These are phyloP conservation scores for Clistopyga incitator DNA, from an alignment of 2,888 invertebrate genomes.

Conservation along the genomic window DNA sequence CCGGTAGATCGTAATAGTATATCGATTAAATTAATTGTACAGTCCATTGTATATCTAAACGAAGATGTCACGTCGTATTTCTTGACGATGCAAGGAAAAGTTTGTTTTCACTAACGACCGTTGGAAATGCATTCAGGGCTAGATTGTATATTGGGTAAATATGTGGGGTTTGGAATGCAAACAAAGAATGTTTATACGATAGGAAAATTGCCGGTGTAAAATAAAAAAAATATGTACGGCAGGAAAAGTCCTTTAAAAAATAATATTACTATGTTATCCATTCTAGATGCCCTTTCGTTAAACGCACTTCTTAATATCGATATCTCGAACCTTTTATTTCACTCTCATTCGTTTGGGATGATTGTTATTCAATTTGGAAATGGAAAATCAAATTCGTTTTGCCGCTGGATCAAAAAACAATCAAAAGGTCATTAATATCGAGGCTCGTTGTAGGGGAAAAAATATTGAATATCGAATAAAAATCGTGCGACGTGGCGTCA, in stretches of 20 bases:
- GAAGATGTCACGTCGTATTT: conserved; percentile 51
- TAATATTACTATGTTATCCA: conserved; percentile 17
- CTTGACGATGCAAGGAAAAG: conserved; percentile 27
- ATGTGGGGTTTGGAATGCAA: conserved; percentile 34
- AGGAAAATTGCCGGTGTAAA: conserved; percentile 60
- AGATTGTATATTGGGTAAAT: conserved; percentile 55
- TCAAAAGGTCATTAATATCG: conserved; percentile 58
- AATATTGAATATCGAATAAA: neutral
- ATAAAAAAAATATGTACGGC: conserved; percentile 26
- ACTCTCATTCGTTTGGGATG: neutral
- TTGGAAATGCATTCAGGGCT: conserved; percentile 22
- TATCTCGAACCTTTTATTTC: conserved; percentile 16
- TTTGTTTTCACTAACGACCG: conserved; percentile 3
- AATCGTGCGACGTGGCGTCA: conserved; percentile 47
- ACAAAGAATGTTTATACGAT: conserved; percentile 59
- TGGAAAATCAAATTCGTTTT: conserved; percentile 60
- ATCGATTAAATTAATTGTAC: conserved; percentile 64
- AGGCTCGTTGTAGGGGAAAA: conserved; percentile 36
- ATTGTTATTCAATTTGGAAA: conserved; percentile 27
- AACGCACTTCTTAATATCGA: neutral
- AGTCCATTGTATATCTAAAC: conserved; percentile 63
- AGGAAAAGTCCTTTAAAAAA: conserved; percentile 14
- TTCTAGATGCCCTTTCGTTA: conserved; percentile 8
- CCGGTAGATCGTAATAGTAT: conserved; percentile 58
- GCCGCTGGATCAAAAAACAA: conserved; percentile 64